Conservation (phyloP, 2,797 vertebrate species). For the Euphonia xanthogaster region DNA sequence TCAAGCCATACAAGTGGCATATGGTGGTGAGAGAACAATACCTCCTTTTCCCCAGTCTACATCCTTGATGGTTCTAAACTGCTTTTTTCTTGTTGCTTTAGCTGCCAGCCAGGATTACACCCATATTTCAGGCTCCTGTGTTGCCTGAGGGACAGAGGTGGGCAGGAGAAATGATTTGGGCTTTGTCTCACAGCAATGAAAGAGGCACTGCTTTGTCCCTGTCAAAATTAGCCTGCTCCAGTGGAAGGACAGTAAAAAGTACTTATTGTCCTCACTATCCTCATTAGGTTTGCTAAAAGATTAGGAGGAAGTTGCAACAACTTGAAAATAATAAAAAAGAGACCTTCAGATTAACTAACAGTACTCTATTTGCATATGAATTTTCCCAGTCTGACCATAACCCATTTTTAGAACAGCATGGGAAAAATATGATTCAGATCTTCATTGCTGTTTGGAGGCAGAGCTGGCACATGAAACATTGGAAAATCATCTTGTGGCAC, state of each 20-base stretch:
- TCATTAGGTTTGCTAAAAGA: background rate
- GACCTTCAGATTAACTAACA: constrained; percentile 8
- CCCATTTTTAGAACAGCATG: constrained; percentile 42
- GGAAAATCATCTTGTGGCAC: constrained; percentile 2
- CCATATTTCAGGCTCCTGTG: background rate
- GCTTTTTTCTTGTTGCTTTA: background rate
- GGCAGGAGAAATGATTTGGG: background rate
- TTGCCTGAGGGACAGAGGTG: background rate
- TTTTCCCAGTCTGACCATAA: constrained; percentile 43
- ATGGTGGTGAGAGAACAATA: background rate
- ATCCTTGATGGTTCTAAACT: background rate
- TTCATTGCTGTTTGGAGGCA: constrained; percentile 29
- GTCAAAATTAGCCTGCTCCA: background rate
- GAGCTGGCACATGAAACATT: background rate
- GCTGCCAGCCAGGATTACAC: background rate
- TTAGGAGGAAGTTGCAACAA: background rate
- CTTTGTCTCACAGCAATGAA: background rate
- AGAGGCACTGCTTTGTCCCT: background rate
- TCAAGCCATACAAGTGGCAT: background rate
- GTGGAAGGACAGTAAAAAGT: background rate
- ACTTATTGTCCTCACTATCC: background rate
- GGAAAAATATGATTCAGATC: constrained; percentile 36
- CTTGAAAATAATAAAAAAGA: background rate
- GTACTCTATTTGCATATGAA: constrained; percentile 26
- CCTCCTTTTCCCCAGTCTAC: background rate